Evolutionary conservation across 2,113 vertebrate genomes (phyloP).

Genomic region (Pseudonaja textilis): DNA sequence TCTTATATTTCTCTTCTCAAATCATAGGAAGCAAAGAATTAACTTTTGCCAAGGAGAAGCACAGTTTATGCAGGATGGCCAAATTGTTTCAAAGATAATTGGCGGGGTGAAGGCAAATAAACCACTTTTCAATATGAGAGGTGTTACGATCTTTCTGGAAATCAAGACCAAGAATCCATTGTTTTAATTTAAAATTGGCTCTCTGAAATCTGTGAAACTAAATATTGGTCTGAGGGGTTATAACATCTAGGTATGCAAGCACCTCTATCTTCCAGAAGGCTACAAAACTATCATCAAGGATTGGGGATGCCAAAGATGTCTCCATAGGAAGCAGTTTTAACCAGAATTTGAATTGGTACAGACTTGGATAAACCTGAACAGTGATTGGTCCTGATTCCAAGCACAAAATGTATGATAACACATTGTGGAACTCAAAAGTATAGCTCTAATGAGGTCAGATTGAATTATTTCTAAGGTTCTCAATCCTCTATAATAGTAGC

Average conservation of each 20-base stretch:
- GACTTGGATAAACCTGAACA: background rate
- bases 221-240: background rate
- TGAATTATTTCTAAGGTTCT: background rate
- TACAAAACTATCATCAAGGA: background rate
- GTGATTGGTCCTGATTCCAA: background rate
- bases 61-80: background rate
- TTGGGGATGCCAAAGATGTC: background rate
- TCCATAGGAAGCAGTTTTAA: background rate
- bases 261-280: background rate
- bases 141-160: background rate
- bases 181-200: background rate
- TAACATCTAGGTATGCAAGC: background rate
- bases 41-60: background rate
- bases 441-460: background rate
- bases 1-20: background rate
- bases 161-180: background rate
- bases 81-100: background rate
- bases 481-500: background rate
- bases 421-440: background rate
- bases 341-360: background rate
- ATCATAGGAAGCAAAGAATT: background rate
- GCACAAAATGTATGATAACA: background rate
- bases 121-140: background rate
- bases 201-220: background rate
- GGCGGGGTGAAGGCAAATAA: background rate